Base-by-base conservation (phyloP, 2,797 vertebrate species). In the Odontamblyopus lacepedii region DNA sequence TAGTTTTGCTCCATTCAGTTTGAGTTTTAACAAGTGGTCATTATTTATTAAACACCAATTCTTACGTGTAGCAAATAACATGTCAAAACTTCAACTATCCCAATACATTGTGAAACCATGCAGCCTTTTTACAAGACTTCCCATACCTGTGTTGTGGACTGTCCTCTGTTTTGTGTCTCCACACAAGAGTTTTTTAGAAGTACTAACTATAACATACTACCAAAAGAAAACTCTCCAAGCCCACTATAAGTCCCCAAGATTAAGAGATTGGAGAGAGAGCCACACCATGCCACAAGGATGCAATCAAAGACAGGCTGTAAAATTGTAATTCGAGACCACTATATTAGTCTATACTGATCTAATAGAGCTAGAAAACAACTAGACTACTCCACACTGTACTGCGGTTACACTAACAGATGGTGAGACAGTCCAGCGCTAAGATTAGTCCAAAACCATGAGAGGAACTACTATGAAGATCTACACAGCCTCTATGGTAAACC, bases 311-410 rank as follows among this genome's bases (percentile, higher is more conserved):
- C 89, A 89, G 85, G 76, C 89, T 90, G 87, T 73, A 90, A 85
- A 89, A 88, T 78, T 91, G 88, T 81, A 86, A 85, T 90, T 88
- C 86, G 79, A 91, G 81, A 93, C 85, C 79, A 89, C 92, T 93
- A 93, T 92, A 94, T 95, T 94, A 94, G 93, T 94, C 92, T 94
- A 93, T 70, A 74, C 92, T 87, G 88, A 69, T 93, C 94, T 94
- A 94, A 85, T 72, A 92, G 86, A 91, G 86, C 92, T 94, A 94
- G 84, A 92, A 78, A 93, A 93, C 87, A 87, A 82, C 93, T 94
- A 94, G 81, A 90, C 92, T 94, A 94, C 88, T 59, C 91, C 90
- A 93, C 90, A 89, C 93, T 88, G 93, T 90, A 92, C 93, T 89
- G 91, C 90, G 85, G 89, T 91, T 92, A 91, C 90, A 79, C 91